phyloP scores from a whole-genome alignment of 2,888 invertebrate species.

The Lucinisca nassula region DNA sequence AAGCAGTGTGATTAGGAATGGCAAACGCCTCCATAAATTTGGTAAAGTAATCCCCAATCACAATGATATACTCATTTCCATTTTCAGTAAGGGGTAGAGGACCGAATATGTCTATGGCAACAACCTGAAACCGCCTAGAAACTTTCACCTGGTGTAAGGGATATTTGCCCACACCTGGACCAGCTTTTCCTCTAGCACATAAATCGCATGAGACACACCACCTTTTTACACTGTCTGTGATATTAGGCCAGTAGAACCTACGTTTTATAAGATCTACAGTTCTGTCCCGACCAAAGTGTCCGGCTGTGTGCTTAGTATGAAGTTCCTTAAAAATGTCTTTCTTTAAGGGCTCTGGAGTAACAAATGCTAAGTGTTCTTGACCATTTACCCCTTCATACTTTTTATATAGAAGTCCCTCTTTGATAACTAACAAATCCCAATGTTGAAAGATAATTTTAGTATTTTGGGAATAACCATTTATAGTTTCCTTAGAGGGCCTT shows the following conservation, averaged over 20 bases:
- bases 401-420: neutral
- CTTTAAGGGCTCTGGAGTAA: neutral
- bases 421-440: neutral
- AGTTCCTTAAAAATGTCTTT: neutral
- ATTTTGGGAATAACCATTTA: neutral
- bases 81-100: slow-evolving; percentile 8
- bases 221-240: neutral
- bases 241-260: slow-evolving; percentile 13
- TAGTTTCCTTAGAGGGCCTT: neutral
- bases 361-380: neutral
- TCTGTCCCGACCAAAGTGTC: neutral
- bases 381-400: neutral
- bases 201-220: slow-evolving; percentile 24
- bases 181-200: slow-evolving; percentile 26
- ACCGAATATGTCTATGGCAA: slow-evolving; percentile 33
- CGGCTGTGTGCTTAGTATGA: neutral
- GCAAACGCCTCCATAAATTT: slow-evolving; percentile 43
- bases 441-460: neutral
- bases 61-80: slow-evolving; percentile 33
- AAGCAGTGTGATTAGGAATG: slow-evolving; percentile 19
- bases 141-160: slow-evolving; percentile 31
- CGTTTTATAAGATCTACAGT: neutral
- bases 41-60: slow-evolving; percentile 23
- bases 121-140: neutral
- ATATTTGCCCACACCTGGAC: slow-evolving; percentile 29